phyloP scores from a whole-genome alignment of 92 coral and sea anemone genomes.

The Actinernus sp. region DNA sequence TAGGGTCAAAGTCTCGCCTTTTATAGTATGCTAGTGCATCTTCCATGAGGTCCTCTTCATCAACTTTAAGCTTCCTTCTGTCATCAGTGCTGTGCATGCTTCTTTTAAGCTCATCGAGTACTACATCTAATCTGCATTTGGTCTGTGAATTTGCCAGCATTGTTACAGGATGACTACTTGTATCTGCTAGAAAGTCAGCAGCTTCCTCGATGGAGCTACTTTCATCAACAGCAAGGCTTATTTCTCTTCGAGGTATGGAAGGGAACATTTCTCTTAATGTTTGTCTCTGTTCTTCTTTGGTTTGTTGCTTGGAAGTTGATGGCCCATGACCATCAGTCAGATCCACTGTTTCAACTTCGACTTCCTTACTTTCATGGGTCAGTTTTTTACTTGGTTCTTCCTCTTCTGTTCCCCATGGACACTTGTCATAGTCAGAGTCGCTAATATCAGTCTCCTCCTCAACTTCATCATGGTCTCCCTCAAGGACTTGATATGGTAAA shows the following conservation, averaged over 20 bases:
- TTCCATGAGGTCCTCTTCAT: constrained; percentile 25
- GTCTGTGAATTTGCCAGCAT: constrained; percentile 14
- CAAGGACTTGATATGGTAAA: too few relatives aligned
- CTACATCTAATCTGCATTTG: constrained; percentile 6
- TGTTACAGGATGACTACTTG: too few relatives aligned
- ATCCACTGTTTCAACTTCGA: constrained; percentile 7
- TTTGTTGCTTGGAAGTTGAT: constrained; percentile 6
- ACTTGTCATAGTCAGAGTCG: constrained; percentile 29
- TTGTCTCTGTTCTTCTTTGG: constrained; percentile 11
- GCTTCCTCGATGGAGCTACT: constrained; percentile 8
- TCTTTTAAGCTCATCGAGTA: constrained; percentile 16
- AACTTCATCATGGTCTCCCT: too few relatives aligned
- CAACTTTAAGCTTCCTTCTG: constrained; percentile 25
- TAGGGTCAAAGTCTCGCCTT: too few relatives aligned
- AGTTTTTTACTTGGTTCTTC: constrained; percentile 11
- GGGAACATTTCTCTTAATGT: constrained; percentile 34
- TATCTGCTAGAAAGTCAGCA: constrained; percentile 14
- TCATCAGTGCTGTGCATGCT: constrained; percentile 14
- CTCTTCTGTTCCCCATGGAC: constrained; percentile 25
- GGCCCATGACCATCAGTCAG: too few relatives aligned
- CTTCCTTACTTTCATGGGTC: neutral
- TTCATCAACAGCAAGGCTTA: constrained; percentile 9
- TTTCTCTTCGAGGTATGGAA: neutral
- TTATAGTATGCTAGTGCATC: too few relatives aligned
- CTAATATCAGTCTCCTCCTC: constrained; percentile 3